Conservation (phyloP, 2,888 invertebrate species). For the Malthinus seriepunctatus region DNA sequence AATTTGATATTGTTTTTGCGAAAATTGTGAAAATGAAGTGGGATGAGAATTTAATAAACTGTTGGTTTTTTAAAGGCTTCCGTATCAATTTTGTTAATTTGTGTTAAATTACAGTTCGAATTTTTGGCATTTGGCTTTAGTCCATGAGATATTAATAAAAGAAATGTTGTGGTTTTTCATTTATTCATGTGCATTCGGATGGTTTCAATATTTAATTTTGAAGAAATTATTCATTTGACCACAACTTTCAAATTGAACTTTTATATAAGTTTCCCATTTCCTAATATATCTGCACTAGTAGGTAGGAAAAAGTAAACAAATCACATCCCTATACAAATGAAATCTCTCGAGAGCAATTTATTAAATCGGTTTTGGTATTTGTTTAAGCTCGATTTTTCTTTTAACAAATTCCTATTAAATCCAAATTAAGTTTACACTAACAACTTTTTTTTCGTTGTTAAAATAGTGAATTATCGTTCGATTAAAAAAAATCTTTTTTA, state of each 20-base stretch:
- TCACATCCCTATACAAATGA: neutral
- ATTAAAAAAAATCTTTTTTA: slow-evolving; percentile 5
- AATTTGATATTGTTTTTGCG: too few species aligned
- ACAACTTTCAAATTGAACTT: neutral
- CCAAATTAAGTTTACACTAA: neutral
- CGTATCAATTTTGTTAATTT: too few species aligned
- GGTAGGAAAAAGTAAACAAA: slow-evolving; percentile 5
- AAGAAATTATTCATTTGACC: neutral
- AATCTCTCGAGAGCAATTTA: slow-evolving; percentile 4
- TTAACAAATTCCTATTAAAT: neutral
- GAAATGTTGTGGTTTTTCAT: too few species aligned
- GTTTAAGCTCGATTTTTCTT: neutral
- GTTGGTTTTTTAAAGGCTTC: too few species aligned
- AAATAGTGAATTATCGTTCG: slow-evolving; percentile 7
- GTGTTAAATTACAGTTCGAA: too few species aligned
- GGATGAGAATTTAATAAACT: too few species aligned
- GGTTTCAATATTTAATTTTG: too few species aligned
- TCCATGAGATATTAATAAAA: too few species aligned
- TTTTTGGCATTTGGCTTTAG: too few species aligned
- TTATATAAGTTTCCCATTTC: neutral
- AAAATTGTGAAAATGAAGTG: too few species aligned
- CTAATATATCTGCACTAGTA: neutral
- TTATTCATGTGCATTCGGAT: too few species aligned
- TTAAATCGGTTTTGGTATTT: neutral
- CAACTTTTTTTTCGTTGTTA: too few species aligned